Percentiles rank a stretch among this genome's conserved stretches.
These are phyloP conservation scores for Caenorhabditis briggsae DNA, from an alignment of 1,140 invertebrate species.

Conservation along the genomic window DNA sequence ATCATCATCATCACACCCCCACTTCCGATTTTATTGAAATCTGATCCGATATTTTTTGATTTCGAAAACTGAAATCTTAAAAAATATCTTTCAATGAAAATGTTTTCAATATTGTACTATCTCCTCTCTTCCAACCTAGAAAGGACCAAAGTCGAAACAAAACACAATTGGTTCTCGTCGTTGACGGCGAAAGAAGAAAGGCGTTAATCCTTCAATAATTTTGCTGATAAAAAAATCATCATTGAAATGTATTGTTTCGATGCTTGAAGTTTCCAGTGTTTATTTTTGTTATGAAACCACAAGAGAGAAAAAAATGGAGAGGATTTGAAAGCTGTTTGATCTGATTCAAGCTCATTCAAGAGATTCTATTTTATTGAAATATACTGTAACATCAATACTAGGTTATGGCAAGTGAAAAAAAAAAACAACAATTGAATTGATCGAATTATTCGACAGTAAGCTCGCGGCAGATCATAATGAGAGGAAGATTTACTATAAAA, in stretches of 20 bases:
- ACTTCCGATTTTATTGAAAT: background rate
- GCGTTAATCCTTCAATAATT: slow-evolving; percentile 33
- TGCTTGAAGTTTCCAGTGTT: slow-evolving; percentile 6
- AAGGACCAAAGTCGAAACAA: slow-evolving; percentile 36
- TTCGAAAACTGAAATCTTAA: background rate
- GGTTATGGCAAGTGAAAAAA: too few relatives aligned
- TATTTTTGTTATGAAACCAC: slow-evolving; percentile 3
- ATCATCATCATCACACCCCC: background rate
- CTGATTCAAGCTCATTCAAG: too few relatives aligned
- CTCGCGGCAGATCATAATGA: too few relatives aligned
- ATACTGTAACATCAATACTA: too few relatives aligned
- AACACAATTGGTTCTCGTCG: slow-evolving; percentile 14
- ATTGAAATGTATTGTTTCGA: slow-evolving; percentile 11
- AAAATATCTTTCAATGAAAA: background rate
- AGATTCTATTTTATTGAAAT: too few relatives aligned
- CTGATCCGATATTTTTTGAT: background rate
- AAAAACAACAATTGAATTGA: too few relatives aligned
- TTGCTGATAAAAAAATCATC: slow-evolving; percentile 32
- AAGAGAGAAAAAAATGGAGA: background rate
- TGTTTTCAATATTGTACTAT: too few relatives aligned
- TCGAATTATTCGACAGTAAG: too few relatives aligned
- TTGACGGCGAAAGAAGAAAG: slow-evolving; percentile 11
- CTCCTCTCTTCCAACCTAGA: too few relatives aligned
- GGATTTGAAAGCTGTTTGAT: background rate
- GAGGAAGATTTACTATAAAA: too few relatives aligned